Percentiles rank a stretch among this genome's conserved stretches.
Evolutionary conservation across 2,113 vertebrate species (phyloP).

Genomic region (Motacilla tschutschensis): DNA sequence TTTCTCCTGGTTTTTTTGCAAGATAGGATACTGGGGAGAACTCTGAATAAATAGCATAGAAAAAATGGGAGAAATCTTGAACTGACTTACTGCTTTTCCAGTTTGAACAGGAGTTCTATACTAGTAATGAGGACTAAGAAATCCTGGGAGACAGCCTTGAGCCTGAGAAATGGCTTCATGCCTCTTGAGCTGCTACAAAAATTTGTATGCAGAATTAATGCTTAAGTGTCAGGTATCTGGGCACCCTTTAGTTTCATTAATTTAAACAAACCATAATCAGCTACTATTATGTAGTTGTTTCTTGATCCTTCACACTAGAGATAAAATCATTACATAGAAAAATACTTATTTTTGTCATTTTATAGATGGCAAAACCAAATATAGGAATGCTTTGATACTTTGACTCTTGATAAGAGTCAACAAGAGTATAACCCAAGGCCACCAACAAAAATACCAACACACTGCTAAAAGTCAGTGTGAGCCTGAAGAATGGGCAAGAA

Average conservation of each 20-base stretch:
- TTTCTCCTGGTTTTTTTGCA: not conserved
- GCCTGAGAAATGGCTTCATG: not conserved
- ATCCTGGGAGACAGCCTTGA: not conserved
- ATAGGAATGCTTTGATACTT: not conserved
- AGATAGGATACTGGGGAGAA: not conserved
- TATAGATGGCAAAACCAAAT: not conserved
- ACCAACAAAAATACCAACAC: not conserved
- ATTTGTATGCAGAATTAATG: not conserved
- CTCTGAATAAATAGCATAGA: not conserved
- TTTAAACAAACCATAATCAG: not conserved
- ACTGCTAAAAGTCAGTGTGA: not conserved
- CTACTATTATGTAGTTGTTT: not conserved
- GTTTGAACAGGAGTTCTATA: not conserved
- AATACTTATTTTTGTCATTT: not conserved
- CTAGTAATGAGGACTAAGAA: not conserved
- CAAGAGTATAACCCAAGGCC: not conserved
- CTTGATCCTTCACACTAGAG: accelerated
- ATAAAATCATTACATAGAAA: not conserved
- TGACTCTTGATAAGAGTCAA: not conserved
- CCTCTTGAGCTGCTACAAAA: not conserved
- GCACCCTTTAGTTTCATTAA: not conserved
- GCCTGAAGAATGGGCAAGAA: not conserved
- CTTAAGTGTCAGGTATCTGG: not conserved
- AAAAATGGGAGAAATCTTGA: not conserved
- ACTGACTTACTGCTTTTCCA: not conserved